Evolutionary conservation across 2,797 vertebrate species (phyloP).

Genomic region (Leucoraja ocellata): DNA sequence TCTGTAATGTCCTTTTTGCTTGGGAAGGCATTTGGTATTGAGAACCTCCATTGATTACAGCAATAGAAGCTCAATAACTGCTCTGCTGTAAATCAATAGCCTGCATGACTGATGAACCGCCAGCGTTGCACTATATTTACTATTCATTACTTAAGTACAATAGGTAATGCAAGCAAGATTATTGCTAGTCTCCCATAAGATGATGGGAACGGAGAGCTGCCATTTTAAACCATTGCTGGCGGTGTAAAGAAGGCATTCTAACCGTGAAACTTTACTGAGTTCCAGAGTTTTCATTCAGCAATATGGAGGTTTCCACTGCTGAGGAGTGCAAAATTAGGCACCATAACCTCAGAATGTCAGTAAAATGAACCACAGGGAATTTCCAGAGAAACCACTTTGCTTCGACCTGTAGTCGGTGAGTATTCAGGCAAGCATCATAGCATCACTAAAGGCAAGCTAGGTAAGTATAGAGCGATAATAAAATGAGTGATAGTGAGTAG

Average conservation of each 20-base stretch:
- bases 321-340: background rate
- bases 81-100: background rate
- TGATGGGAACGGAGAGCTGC: background rate
- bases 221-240: background rate
- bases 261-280: background rate
- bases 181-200: background rate
- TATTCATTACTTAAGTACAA: background rate
- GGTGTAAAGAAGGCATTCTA: no score
- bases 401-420: background rate
- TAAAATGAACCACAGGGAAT: background rate
- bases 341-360: background rate
- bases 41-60: background rate
- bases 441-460: background rate
- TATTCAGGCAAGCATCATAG: background rate
- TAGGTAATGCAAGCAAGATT: background rate
- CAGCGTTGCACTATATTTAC: background rate
- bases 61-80: background rate
- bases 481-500: background rate
- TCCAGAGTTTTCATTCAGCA: background rate
- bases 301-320: background rate
- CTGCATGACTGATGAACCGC: background rate
- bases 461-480: background rate
- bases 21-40: background rate
- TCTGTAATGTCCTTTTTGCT: background rate
- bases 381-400: background rate